A percentile compares a stretch with the other conserved stretches of the same genome.
Conservation (phyloP, 1,140 invertebrate genomes). For the Papilio xuthus region DNA sequence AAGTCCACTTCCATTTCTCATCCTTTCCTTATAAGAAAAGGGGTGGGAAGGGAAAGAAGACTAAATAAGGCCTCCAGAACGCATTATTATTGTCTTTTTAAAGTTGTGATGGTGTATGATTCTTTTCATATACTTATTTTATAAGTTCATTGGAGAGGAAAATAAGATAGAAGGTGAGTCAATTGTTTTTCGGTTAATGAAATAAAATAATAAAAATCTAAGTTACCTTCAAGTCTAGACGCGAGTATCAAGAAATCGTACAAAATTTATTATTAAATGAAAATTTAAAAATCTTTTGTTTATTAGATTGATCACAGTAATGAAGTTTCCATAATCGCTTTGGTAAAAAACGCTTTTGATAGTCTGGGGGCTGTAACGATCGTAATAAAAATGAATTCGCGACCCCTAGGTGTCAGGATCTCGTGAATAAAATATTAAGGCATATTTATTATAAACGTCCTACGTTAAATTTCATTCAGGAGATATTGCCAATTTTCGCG, state of each 20-base stretch:
- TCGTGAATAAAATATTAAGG: constrained; percentile 28
- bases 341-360: constrained; percentile 11
- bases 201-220: no score
- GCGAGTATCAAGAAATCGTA: neutral
- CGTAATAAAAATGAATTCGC: constrained; percentile 25
- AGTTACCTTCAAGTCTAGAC: neutral
- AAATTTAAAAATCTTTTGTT: neutral
- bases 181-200: no score
- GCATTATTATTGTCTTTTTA: no score
- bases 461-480: constrained; percentile 29
- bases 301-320: constrained; percentile 27
- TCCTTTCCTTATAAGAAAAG: no score
- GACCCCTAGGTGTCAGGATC: constrained; percentile 20
- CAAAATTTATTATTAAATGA: no score
- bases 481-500: constrained; percentile 35
- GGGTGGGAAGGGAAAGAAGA: no score
- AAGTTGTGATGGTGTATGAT: no score
- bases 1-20: no score
- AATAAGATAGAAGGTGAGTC: no score
- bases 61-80: no score
- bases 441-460: constrained; percentile 35
- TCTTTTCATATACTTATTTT: no score
- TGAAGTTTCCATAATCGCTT: neutral
- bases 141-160: no score
- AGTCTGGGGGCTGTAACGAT: constrained; percentile 12